Base-by-base conservation (phyloP, 2,888 invertebrate genomes). In the Teleogryllus oceanicus region DNA sequence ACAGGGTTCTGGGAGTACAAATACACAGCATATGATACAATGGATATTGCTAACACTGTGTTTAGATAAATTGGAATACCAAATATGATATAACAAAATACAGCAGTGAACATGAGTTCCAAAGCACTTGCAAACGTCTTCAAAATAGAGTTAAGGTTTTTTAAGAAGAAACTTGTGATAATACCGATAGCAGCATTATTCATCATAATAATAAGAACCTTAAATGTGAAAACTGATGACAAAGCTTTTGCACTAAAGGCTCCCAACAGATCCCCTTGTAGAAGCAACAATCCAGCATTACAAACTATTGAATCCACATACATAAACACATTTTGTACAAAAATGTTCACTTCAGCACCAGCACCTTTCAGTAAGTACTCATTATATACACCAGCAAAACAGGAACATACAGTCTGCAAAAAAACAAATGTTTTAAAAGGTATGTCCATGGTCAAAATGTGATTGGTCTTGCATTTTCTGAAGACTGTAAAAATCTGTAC, bases 61-160 rank as follows among this genome's bases (percentile, higher is more conserved):
- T 93, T 96, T 80, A 92, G 86, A 85, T 95, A 92, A 83, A 98
- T 94, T 4, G 94, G 91, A 87, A 97, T 96, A 83, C 91, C 91
- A 86, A 98, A 97, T 78, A 97, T 87, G 78, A 96, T 86, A 89
- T 94, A 96, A 84, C 96, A 95, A 0, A 97, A 89, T 18, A 97
- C 88, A 0, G 97, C 97, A 0, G 97, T 97, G 84, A 98, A 94
- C 79, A 97, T 89, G 51, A 98, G 88, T 86, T 98, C 98, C 84
- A 98, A 88, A 18, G 97, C 97, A 88, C 96, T 96, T 1, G 98
- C 98, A 87, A 97, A 98, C 0, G 96, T 97, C 89, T 98, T 98
- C 79, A 98, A 88, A 85, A 98, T 97, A 0, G 97, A 97, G 87
- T 98, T 98, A 84, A 98, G 90, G 84, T 94, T 95, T 86, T 96